Percentiles rank a stretch among this genome's conserved stretches.
These are phyloP conservation scores for Rhynchopsitta pachyrhyncha DNA, from an alignment of 2,113 vertebrate species.

Conservation along the genomic window DNA sequence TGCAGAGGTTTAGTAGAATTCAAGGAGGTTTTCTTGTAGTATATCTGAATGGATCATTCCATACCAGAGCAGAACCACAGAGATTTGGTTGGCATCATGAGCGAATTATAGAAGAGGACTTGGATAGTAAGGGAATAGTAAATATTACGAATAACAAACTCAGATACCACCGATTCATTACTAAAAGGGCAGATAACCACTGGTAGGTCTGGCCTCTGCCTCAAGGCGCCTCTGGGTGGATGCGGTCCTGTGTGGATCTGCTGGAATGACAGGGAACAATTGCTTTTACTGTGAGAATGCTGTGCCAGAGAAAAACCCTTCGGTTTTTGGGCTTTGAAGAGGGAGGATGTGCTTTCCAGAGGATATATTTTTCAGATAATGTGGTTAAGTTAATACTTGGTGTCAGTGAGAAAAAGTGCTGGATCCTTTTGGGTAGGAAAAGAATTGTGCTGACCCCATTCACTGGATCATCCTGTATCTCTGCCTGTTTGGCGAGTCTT, in stretches of 20 bases:
- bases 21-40: neutral
- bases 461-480: no score
- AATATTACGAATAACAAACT: neutral
- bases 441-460: neutral
- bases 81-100: neutral
- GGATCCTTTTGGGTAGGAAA: neutral
- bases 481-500: neutral
- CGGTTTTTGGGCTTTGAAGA: neutral
- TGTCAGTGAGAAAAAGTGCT: neutral
- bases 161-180: neutral
- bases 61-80: neutral
- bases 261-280: neutral
- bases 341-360: neutral
- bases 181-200: neutral
- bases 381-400: neutral
- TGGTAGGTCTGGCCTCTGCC: neutral
- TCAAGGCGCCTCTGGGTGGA: neutral
- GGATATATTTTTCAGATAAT: neutral
- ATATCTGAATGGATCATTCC: neutral
- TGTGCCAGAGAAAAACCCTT: neutral
- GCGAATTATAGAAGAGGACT: neutral
- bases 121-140: neutral
- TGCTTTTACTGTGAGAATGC: neutral
- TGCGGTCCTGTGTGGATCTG: accelerated
- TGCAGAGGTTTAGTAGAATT: neutral